Conservation (phyloP, 2,797 vertebrate species). For the Coregonus sp. region DNA sequence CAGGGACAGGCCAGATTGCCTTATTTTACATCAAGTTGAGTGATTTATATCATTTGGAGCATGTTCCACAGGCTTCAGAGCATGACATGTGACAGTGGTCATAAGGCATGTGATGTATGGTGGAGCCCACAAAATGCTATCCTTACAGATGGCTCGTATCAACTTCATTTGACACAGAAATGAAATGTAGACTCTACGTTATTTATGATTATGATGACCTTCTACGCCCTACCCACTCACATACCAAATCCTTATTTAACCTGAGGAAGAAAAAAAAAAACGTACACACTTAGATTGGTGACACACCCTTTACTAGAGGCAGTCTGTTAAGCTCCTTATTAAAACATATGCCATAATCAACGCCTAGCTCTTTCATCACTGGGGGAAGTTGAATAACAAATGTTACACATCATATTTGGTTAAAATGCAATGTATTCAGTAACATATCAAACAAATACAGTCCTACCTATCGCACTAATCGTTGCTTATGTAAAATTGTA, state of each 20-base stretch:
- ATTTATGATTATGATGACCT: constrained; percentile 11
- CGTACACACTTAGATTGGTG: not conserved
- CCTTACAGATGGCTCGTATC: constrained; percentile 19
- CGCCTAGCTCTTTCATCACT: too few relatives aligned
- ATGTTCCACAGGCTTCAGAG: not conserved
- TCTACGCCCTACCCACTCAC: not conserved
- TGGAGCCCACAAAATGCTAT: constrained; percentile 26
- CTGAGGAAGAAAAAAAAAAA: too few relatives aligned
- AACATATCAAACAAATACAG: too few relatives aligned
- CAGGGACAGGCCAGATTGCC: too few relatives aligned
- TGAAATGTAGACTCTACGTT: constrained; percentile 1
- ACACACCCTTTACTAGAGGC: not conserved
- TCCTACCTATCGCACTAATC: too few relatives aligned
- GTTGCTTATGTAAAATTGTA: too few relatives aligned
- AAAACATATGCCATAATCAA: too few relatives aligned
- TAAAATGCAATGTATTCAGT: too few relatives aligned
- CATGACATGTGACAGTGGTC: constrained; percentile 22
- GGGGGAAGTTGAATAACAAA: too few relatives aligned
- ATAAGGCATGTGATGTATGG: constrained; percentile 11
- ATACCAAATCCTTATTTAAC: constrained; percentile 5
- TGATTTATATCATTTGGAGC: not conserved
- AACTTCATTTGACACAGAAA: not conserved
- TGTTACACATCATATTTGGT: too few relatives aligned
- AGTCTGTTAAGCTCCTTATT: too few relatives aligned
- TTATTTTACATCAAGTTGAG: too few relatives aligned